phyloP scores from a whole-genome alignment of 2,888 invertebrate genomes.

The Brachycybe producta region DNA sequence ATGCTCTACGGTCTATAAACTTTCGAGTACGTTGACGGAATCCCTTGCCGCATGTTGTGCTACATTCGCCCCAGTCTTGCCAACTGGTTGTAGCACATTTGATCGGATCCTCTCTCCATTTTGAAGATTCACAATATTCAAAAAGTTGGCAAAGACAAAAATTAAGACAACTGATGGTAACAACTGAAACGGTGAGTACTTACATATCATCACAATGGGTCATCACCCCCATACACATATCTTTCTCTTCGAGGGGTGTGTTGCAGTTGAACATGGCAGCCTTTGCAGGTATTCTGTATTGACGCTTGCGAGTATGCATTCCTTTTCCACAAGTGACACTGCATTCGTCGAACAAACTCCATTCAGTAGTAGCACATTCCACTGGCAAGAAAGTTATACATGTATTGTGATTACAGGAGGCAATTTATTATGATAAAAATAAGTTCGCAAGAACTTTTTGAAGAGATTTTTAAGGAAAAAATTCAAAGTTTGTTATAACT shows the following conservation, averaged over 20 bases:
- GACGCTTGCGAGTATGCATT: conserved; percentile 58
- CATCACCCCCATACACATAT: conserved; percentile 54
- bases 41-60: conserved; percentile 38
- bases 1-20: conserved; percentile 39
- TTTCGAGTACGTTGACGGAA: conserved; percentile 52
- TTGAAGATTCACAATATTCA: neutral
- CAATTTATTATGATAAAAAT: too few species aligned
- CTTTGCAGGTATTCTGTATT: conserved; percentile 54
- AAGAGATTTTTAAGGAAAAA: too few species aligned
- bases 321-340: conserved; percentile 79
- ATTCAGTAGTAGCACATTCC: conserved; percentile 64
- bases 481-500: too few species aligned
- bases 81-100: conserved; percentile 38
- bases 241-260: conserved; percentile 54
- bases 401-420: too few species aligned
- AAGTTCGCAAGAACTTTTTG: too few species aligned
- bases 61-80: conserved; percentile 40
- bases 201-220: neutral
- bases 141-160: neutral
- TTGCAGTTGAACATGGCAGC: conserved; percentile 56
- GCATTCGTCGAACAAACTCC: conserved; percentile 64
- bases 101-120: conserved; percentile 16
- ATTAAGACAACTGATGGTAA: neutral
- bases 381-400: too few species aligned
- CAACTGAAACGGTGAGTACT: too few species aligned